phyloP scores from a whole-genome alignment of 2,113 vertebrate species.

The Crotalus horridus region DNA sequence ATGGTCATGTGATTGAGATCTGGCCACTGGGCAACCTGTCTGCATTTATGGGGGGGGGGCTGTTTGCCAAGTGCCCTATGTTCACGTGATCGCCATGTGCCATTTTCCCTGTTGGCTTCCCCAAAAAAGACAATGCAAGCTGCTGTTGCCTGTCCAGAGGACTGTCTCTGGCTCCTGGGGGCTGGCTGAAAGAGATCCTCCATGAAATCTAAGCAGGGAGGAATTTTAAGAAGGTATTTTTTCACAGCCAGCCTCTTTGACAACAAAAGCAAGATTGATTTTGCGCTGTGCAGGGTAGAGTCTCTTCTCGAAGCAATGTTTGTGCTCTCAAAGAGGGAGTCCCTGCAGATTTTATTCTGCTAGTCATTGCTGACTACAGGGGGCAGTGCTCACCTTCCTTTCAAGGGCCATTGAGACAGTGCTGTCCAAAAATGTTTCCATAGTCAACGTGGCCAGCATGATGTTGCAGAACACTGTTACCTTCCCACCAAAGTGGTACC shows the following conservation, averaged over 20 bases:
- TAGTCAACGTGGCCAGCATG: background rate
- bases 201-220: no score
- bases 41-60: background rate
- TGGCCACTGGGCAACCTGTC: background rate
- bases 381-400: background rate
- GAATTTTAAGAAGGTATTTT: background rate
- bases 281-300: no score
- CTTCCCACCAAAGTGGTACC: background rate
- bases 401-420: background rate
- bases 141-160: no score
- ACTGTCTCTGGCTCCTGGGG: no score
- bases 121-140: background rate
- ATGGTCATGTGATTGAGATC: background rate
- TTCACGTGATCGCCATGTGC: background rate
- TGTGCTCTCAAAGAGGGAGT: background rate
- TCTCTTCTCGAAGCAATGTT: background rate
- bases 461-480: background rate
- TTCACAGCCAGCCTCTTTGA: background rate
- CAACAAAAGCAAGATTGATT: background rate
- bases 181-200: background rate
- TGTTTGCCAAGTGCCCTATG: background rate
- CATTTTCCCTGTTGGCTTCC: background rate
- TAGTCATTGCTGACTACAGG: background rate
- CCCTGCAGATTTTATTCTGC: background rate
- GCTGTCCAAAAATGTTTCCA: background rate